A percentile compares a stretch with the other conserved stretches of the same genome.
Evolutionary conservation across 2,888 invertebrate species (phyloP).

Genomic region (Baccha elongata): DNA sequence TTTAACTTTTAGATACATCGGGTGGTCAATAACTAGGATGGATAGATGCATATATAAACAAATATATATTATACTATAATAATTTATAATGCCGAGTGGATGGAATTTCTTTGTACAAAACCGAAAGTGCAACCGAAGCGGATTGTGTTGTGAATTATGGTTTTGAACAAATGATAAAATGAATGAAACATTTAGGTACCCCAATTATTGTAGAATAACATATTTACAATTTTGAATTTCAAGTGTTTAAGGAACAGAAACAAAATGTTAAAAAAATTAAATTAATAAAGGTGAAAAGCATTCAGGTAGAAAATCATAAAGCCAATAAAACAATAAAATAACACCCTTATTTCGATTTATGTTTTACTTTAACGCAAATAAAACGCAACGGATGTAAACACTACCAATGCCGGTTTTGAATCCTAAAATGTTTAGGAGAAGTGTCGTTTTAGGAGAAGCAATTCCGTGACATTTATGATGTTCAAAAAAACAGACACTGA

Average conservation of each 20-base stretch:
- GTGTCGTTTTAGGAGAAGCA: too few species aligned
- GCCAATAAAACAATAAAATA: too few species aligned
- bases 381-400: too few species aligned
- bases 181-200: constrained; percentile 34
- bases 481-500: too few species aligned
- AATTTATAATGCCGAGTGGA: constrained; percentile 30
- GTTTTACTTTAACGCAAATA: too few species aligned
- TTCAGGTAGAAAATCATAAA: not conserved
- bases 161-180: constrained; percentile 54
- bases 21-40: constrained; percentile 8
- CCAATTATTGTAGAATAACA: constrained; percentile 24
- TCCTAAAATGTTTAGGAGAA: too few species aligned
- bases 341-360: too few species aligned
- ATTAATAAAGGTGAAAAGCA: constrained; percentile 4
- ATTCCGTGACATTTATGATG: too few species aligned
- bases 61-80: constrained; percentile 2
- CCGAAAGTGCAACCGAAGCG: constrained; percentile 66
- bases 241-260: not conserved
- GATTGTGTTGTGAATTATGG: constrained; percentile 7
- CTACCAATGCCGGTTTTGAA: too few species aligned
- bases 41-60: constrained; percentile 30
- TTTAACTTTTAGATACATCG: constrained; percentile 44
- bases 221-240: constrained; percentile 10
- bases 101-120: constrained; percentile 33
- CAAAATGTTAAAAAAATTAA: not conserved